Percentiles rank a stretch among this genome's conserved stretches.
These are phyloP conservation scores for Tokudaia muenninki DNA, from an alignment of 2,797 vertebrate species.

Conservation along the genomic window DNA sequence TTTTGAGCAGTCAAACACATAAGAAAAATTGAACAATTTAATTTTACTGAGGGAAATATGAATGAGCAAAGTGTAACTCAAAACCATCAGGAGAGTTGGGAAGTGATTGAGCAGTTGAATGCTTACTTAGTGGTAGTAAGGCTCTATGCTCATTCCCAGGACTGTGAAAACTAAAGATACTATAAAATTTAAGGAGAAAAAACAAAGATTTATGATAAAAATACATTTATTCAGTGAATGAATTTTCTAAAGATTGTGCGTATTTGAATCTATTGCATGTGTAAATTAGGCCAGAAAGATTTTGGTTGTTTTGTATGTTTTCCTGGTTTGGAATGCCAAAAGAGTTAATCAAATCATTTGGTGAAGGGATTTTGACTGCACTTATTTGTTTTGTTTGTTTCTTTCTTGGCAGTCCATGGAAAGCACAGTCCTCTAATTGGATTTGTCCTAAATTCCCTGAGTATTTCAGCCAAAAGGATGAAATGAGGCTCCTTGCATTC, in stretches of 20 bases:
- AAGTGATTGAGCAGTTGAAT: not conserved
- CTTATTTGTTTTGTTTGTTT: slow-evolving; percentile 65
- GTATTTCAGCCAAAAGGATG: slow-evolving; percentile 55
- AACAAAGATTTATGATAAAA: not conserved
- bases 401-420: slow-evolving; percentile 38
- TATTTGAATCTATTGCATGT: slow-evolving; percentile 27
- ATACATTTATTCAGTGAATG: not conserved
- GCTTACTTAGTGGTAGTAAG: not conserved
- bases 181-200: not conserved
- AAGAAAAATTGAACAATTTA: not conserved
- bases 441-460: slow-evolving; percentile 63
- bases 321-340: slow-evolving; percentile 55
- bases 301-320: slow-evolving; percentile 41
- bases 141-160: no score
- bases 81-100: not conserved
- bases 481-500: slow-evolving; percentile 5
- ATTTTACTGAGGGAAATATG: slow-evolving; percentile 8
- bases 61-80: not conserved
- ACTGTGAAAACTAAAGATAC: not conserved
- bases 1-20: not conserved
- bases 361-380: slow-evolving; percentile 37
- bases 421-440: slow-evolving; percentile 53
- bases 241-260: slow-evolving; percentile 32
- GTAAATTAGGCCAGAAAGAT: not conserved
- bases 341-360: slow-evolving; percentile 47